A percentile compares a stretch with the other conserved stretches of the same genome.
These are phyloP conservation scores for Myzus persicae DNA, from an alignment of 1,140 invertebrate species.

Conservation along the genomic window DNA sequence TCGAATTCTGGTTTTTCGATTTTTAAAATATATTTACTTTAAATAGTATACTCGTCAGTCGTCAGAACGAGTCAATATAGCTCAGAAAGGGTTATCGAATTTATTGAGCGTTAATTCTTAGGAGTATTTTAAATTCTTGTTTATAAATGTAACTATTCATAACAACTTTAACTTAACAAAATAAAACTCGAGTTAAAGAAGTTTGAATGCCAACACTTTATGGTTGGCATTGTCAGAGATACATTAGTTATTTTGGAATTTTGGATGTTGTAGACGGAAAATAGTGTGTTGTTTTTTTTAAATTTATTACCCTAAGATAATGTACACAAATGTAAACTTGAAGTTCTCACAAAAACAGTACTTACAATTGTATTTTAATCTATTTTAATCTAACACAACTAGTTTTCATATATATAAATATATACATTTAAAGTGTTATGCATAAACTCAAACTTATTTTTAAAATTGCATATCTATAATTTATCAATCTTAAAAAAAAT, in stretches of 20 bases:
- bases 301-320: constrained; percentile 2
- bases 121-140: neutral
- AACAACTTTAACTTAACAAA: neutral
- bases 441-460: neutral
- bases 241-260: constrained; percentile 1
- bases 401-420: neutral
- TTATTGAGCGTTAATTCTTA: neutral
- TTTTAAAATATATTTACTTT: too few relatives aligned
- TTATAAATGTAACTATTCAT: neutral
- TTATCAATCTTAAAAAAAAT: neutral
- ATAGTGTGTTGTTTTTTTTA: neutral
- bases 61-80: neutral
- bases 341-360: neutral
- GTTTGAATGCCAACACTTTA: constrained; percentile 20
- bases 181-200: constrained; percentile 20
- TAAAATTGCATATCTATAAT: neutral
- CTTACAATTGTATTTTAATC: constrained; percentile 7
- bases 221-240: neutral
- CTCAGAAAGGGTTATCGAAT: neutral
- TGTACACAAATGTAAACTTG: neutral
- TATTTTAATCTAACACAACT: constrained; percentile 8
- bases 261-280: constrained; percentile 19
- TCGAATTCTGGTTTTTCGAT: too few relatives aligned
- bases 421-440: too few relatives aligned
- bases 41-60: too few relatives aligned